A percentile compares a stretch with the other conserved stretches of the same genome.
Conservation (phyloP, 2,888 invertebrate genomes). For the Agonopterix subpropinquella region DNA sequence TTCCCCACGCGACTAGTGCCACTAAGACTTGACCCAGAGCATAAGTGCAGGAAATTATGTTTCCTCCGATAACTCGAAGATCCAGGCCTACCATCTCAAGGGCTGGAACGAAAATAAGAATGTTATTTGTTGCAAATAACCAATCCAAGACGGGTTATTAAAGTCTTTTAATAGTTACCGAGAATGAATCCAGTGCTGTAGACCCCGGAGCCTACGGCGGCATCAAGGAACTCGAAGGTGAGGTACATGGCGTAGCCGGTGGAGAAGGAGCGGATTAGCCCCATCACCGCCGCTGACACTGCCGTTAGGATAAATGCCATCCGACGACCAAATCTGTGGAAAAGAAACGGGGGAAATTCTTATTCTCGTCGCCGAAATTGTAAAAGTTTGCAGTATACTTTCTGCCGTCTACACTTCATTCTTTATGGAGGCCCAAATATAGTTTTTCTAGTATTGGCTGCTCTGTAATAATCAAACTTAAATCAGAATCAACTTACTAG, state of each 20-base stretch:
- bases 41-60: slow-evolving; percentile 79
- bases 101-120: slow-evolving; percentile 50
- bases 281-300: slow-evolving; percentile 68
- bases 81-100: slow-evolving; percentile 82
- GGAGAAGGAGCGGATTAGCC: slow-evolving; percentile 48
- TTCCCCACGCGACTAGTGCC: slow-evolving; percentile 77
- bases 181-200: slow-evolving; percentile 59
- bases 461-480: too few species aligned
- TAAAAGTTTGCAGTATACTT: too few species aligned
- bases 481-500: too few species aligned
- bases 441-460: too few species aligned
- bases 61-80: slow-evolving; percentile 79
- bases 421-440: too few species aligned
- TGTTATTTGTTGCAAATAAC: not conserved
- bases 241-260: slow-evolving; percentile 44
- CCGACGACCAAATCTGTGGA: slow-evolving; percentile 75
- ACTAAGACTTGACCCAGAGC: slow-evolving; percentile 79
- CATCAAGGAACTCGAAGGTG: slow-evolving; percentile 49
- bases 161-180: slow-evolving; percentile 43
- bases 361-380: too few species aligned
- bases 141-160: not conserved
- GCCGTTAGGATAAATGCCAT: slow-evolving; percentile 74
- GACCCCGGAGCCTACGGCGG: slow-evolving; percentile 50
- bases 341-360: not conserved
- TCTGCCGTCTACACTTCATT: too few species aligned